Conservation (phyloP, 1,140 invertebrate species). For the Drosophila gunungcola region DNA sequence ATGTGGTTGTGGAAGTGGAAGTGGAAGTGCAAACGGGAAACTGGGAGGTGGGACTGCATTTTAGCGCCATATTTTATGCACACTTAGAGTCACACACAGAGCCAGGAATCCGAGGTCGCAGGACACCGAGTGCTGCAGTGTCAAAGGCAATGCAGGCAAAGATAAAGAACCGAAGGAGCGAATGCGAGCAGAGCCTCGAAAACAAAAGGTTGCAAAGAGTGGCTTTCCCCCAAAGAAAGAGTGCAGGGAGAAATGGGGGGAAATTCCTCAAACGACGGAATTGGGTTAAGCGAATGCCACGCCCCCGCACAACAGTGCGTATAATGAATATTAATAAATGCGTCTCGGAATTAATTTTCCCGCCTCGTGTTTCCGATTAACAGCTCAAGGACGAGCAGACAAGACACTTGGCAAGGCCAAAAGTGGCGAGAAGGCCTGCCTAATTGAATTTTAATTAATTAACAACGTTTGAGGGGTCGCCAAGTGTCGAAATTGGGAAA, state of each 20-base stretch:
- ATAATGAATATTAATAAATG: constrained; percentile 81
- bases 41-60: constrained; percentile 67
- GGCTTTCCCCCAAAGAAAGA: constrained; percentile 4
- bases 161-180: constrained; percentile 58
- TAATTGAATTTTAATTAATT: constrained; percentile 82
- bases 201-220: constrained; percentile 72
- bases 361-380: constrained; percentile 59
- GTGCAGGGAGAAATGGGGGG: not conserved
- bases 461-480: constrained; percentile 52
- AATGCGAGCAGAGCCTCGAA: constrained; percentile 36
- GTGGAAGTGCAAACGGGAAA: constrained; percentile 6
- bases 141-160: constrained; percentile 75
- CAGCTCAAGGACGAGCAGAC: constrained; percentile 20
- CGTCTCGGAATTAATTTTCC: constrained; percentile 61
- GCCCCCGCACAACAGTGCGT: constrained; percentile 53
- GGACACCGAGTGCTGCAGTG: constrained; percentile 58
- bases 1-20: not conserved
- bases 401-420: constrained; percentile 47
- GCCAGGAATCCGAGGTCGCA: constrained; percentile 18
- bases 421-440: constrained; percentile 17
- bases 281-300: constrained; percentile 61
- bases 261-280: constrained; percentile 26
- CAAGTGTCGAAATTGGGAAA: constrained; percentile 35
- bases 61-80: constrained; percentile 82
- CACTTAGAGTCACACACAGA: constrained; percentile 78